phyloP scores from a whole-genome alignment of 2,113 vertebrate genomes.

The Pholis gunnellus region DNA sequence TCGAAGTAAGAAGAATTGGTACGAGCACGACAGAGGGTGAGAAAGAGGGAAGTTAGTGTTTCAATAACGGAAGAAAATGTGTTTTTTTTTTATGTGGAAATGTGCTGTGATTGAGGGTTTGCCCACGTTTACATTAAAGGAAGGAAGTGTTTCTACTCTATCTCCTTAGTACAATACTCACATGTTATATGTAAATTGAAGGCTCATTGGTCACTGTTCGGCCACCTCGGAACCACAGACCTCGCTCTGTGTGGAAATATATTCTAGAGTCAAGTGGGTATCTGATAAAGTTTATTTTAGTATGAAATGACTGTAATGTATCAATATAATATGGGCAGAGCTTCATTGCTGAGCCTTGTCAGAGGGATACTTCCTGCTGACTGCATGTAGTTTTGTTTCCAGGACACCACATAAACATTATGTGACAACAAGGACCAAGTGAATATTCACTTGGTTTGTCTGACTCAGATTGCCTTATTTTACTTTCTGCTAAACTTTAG shows the following conservation, averaged over 20 bases:
- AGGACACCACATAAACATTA: not conserved
- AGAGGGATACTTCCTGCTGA: not conserved
- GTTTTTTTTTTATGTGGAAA: slow-evolving; percentile 45
- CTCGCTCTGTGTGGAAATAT: not conserved
- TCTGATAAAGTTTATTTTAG: slow-evolving; percentile 1
- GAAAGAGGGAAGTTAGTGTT: slow-evolving; percentile 52
- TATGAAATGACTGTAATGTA: not conserved
- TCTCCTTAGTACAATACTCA: not conserved
- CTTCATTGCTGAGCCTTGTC: not conserved
- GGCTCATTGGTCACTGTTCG: not conserved
- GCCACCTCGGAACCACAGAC: not conserved
- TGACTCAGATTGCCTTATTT: not conserved
- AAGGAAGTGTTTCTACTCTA: not conserved
- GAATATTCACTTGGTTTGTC: not conserved
- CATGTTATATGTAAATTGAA: not conserved
- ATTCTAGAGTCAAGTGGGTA: not conserved
- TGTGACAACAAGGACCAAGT: slow-evolving; percentile 4
- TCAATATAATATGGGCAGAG: not conserved
- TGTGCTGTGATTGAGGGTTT: slow-evolving; percentile 47
- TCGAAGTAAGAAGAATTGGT: slow-evolving; percentile 67
- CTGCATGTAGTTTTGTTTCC: not conserved
- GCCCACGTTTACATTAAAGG: slow-evolving; percentile 19
- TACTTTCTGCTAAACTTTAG: not conserved
- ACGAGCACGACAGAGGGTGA: slow-evolving; percentile 50
- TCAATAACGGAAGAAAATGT: slow-evolving; percentile 63